Percentiles rank a stretch among this genome's conserved stretches.
Evolutionary conservation across 2,113 vertebrate species (phyloP).

Genomic region (Engystomops pustulosus): DNA sequence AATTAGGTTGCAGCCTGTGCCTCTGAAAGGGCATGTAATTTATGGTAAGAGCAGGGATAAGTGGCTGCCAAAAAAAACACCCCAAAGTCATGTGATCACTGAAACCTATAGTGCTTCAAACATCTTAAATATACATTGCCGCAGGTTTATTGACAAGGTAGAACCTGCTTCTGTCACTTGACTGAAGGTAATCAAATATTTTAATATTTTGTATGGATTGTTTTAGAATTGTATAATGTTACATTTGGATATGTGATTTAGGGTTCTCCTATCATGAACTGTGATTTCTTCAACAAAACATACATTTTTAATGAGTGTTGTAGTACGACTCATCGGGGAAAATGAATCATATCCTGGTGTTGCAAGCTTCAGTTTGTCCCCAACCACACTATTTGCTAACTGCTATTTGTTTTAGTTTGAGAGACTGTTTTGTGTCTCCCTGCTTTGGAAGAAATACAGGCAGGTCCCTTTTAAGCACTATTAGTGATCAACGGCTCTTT

Average conservation of each 20-base stretch:
- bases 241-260: background rate
- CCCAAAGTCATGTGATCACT: too few relatives aligned
- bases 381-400: background rate
- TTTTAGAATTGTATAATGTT: background rate
- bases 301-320: background rate
- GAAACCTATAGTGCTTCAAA: too few relatives aligned
- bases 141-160: too few relatives aligned
- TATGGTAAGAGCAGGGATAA: too few relatives aligned
- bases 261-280: background rate
- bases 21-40: too few relatives aligned
- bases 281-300: background rate
- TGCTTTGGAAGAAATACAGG: background rate
- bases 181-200: too few relatives aligned
- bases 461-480: background rate
- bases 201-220: too few relatives aligned
- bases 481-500: background rate
- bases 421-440: background rate
- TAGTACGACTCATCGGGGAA: background rate
- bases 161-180: too few relatives aligned
- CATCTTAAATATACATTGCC: too few relatives aligned
- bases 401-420: conserved; percentile 10
- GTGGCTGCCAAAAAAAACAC: too few relatives aligned
- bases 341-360: conserved; percentile 33
- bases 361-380: background rate
- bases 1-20: too few relatives aligned